phyloP scores from a whole-genome alignment of 2,797 vertebrate genomes.

The Tinamus major region DNA sequence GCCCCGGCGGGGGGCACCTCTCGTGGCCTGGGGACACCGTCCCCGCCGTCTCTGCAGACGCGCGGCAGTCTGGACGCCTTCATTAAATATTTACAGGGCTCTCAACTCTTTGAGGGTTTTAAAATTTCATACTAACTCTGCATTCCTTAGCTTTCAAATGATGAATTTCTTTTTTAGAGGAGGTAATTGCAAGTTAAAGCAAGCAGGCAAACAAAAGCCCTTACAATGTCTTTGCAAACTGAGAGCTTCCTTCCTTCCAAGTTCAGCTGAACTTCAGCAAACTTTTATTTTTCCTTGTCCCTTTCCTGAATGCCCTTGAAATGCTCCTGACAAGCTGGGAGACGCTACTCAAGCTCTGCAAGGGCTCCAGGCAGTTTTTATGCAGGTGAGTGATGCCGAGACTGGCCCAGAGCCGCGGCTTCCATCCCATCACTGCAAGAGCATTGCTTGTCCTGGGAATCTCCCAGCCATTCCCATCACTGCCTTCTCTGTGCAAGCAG shows the following conservation, averaged over 20 bases:
- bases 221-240: background rate
- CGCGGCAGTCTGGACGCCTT: background rate
- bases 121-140: conserved; percentile 61
- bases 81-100: conserved; percentile 68
- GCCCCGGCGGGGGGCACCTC: background rate
- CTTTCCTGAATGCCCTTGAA: background rate
- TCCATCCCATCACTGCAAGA: no score
- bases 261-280: background rate
- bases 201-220: background rate
- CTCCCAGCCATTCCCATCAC: no score
- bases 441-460: no score
- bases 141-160: conserved; percentile 26
- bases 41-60: background rate
- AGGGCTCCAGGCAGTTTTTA: no score
- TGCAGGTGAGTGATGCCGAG: no score
- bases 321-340: background rate
- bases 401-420: no score
- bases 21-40: background rate
- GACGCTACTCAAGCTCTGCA: background rate
- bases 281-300: background rate
- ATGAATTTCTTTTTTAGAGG: conserved; percentile 39
- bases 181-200: conserved; percentile 36
- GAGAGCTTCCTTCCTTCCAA: background rate
- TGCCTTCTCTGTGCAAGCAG: no score
- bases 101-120: conserved; percentile 55